Evolutionary conservation across 1,140 invertebrate species (phyloP), one percentile per base, ranked within the genome.

Genomic region (Zophobas morio): DNA sequence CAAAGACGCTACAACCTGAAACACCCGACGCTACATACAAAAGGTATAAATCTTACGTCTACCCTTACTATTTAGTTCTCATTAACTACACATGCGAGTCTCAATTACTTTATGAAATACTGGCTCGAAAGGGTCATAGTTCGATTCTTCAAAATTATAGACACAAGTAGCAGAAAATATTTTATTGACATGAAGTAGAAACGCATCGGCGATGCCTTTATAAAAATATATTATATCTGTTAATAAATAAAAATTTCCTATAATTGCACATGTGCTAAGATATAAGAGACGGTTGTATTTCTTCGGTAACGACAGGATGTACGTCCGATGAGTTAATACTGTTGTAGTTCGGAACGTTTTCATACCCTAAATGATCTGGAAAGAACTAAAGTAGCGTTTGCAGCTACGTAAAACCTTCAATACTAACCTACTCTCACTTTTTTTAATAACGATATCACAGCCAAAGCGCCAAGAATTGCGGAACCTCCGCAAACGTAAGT

Each of bases 401-500:
- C 8, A 35, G 32, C 33, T 51, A 49, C 33, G 35, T 51, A 35
- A 72, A 51, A 5, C 20, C 34, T 6, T 40, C 49, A 51, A 74
- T 60, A 56, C 54, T 40, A 74, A 74, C 42, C 54, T 46, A 35
- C 34, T 74, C 72, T 74, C 39, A 56, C 54, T 56, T 74, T 56
- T 35, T 74, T 74, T 5, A 60, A 32, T 6, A 74, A 74, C 2
- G 81, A 81, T 72, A 85, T 80, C 73, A 86, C 84, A 81, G 83
- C 80, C 33, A 84, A 5, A n/a, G 79, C 75, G 46, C 91, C 90
- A 79, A 92, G 88, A 54, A 91, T 84, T 78, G 90, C 89, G 34
- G 90, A 89, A 34, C 89, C 91, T n/a, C 90, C 90, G 51, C 91
- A 91, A 2, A 88, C 87, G 81, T 87, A 88, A 0, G 87, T 85